Conservation (phyloP, 2,888 invertebrate species). For the Scelioninae gen. 1 region DNA sequence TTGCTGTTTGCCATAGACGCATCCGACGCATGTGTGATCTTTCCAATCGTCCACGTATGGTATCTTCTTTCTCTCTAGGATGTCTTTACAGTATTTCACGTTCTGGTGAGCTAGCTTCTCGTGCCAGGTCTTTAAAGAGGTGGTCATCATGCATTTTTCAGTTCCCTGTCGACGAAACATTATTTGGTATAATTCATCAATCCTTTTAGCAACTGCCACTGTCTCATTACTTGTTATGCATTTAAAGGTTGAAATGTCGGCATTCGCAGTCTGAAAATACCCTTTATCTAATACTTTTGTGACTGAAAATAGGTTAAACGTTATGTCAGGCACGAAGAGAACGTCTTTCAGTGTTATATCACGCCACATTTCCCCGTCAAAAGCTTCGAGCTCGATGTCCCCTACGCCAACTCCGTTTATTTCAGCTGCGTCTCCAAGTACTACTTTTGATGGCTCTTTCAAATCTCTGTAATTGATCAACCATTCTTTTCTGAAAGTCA, state of each 20-base stretch:
- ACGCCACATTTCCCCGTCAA: conserved; percentile 71
- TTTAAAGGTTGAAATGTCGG: conserved; percentile 66
- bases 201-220: conserved; percentile 64
- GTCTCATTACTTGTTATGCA: conserved; percentile 59
- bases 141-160: no score
- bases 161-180: no score
- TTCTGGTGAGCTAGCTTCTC: no score
- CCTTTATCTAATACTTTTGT: conserved; percentile 73
- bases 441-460: conserved; percentile 15
- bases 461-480: conserved; percentile 9
- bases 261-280: conserved; percentile 63
- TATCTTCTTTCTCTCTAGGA: not conserved
- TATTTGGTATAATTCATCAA: conserved; percentile 61
- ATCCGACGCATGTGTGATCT: not conserved
- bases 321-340: conserved; percentile 66
- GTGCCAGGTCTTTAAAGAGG: no score
- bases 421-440: conserved; percentile 71
- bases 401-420: conserved; percentile 73
- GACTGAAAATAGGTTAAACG: conserved; percentile 74
- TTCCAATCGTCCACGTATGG: not conserved
- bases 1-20: not conserved
- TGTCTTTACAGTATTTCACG: no score
- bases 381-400: conserved; percentile 73
- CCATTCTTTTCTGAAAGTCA: conserved; percentile 40
- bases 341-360: conserved; percentile 68